These are phyloP conservation scores for Coptodon rendalli DNA, from an alignment of 2,113 vertebrate species.

Conservation along the genomic window DNA sequence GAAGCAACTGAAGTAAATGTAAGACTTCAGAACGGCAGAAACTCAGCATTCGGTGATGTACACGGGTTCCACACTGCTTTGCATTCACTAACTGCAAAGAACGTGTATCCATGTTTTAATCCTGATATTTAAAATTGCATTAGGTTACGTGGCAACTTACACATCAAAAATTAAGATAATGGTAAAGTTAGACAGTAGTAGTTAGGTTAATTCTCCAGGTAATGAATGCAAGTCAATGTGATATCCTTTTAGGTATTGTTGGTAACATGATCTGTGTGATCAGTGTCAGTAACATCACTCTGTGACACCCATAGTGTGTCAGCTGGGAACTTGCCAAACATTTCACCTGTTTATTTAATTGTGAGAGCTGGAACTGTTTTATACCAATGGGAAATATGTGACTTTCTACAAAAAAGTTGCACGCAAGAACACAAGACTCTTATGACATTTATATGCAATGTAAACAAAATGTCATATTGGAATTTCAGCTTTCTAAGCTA, in stretches of 20 bases:
- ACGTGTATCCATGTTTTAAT: fast-evolving
- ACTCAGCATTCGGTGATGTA: background rate
- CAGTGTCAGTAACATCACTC: background rate
- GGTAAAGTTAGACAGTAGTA: background rate
- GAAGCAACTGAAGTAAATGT: background rate
- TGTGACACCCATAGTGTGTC: background rate
- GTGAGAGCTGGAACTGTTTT: background rate
- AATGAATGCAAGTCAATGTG: background rate
- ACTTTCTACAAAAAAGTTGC: background rate
- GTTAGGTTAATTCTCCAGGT: background rate
- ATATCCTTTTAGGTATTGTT: background rate
- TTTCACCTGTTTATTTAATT: background rate
- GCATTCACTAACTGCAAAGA: background rate
- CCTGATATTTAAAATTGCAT: background rate
- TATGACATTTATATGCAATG: background rate
- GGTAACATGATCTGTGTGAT: background rate
- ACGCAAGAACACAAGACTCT: background rate
- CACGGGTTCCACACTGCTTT: background rate
- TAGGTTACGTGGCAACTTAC: background rate
- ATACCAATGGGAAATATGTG: background rate
- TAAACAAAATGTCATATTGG: background rate
- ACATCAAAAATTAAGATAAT: background rate
- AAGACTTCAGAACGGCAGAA: background rate
- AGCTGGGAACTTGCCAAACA: background rate
- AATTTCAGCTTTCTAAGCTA: background rate